Evolutionary conservation across 2,797 vertebrate genomes (phyloP), one percentile per base, ranked within the genome.

Genomic region (Spizella passerina): DNA sequence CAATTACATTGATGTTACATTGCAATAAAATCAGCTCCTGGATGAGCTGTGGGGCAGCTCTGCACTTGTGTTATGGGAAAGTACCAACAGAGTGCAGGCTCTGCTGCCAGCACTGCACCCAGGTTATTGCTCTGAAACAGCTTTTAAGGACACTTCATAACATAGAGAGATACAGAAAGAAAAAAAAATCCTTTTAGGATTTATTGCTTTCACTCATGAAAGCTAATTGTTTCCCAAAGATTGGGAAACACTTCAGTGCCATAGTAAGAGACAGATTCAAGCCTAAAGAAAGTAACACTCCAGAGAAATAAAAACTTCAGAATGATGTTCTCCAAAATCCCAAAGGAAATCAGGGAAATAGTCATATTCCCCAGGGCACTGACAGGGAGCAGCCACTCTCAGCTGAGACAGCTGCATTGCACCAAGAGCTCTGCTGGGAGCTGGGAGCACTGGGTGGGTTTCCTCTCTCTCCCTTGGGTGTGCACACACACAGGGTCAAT

Each of bases 71-170:
- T 34, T 65, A 47, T 2, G 24, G 36, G 68, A 1, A 11, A 38
- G 36, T n/a, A 66, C 36, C 53, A 44, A 26, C 0, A 0, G 29
- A 59, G 38, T 1, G 1, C 16, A 41, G 57, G 27, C 30, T 24
- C 20, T 17, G 53, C 80, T 88, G 86, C 69, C 86, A 72, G 29
- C 43, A 29, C 55, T 36, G 38, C 3, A 5, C 12, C 52, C 57
- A 61, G 15, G 17, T 75, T 41, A 44, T 38, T 57, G 61, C 65
- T 29, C 47, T 47, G 55, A 64, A 71, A 63, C 9, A 30, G 55
- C 6, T 17, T 43, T 70, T 63, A 46, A 71, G 52, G 23, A 69
- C 1, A 43, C 16, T 22, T 39, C 47, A 63, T 20, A 32, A 43
- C 39, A 66, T 1, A 12, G 0, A 53, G 18, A 88, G 41, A 52